Evolutionary conservation across 2,888 invertebrate genomes (phyloP).

Genomic region (Tetramorium bicarinatum): DNA sequence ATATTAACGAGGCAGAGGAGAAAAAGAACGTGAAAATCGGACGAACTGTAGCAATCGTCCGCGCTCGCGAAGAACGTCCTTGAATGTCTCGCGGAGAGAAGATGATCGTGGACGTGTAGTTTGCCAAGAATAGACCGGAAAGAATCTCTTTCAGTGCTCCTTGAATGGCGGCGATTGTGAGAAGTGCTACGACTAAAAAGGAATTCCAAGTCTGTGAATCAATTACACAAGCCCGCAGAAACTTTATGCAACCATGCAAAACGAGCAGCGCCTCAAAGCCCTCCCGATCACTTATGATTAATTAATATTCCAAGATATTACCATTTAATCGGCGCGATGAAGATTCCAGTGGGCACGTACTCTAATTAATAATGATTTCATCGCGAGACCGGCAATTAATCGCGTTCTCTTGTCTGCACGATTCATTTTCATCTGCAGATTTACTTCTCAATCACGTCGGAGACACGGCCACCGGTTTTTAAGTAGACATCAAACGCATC

Average conservation of each 20-base stretch:
- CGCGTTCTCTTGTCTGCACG: neutral
- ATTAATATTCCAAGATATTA: conserved; percentile 19
- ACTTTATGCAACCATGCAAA: neutral
- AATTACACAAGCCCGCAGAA: conserved; percentile 11
- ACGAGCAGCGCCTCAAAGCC: neutral
- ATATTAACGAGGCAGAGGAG: conserved; percentile 48
- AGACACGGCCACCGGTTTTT: conserved; percentile 36
- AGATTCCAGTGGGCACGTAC: neutral
- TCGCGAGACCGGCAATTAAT: conserved; percentile 18
- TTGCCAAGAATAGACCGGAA: conserved; percentile 40
- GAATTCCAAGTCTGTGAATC: conserved; percentile 27
- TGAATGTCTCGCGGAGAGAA: conserved; percentile 27
- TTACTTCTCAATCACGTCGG: conserved; percentile 43
- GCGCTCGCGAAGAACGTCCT: conserved; percentile 37
- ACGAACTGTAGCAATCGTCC: conserved; percentile 39
- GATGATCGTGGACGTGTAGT: conserved; percentile 42
- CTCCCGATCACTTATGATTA: neutral
- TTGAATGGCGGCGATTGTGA: conserved; percentile 38
- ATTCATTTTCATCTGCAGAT: neutral
- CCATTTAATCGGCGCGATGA: conserved; percentile 14
- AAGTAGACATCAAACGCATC: conserved; percentile 14
- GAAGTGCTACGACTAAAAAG: conserved; percentile 20
- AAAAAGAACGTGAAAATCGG: conserved; percentile 39
- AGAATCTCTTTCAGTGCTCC: conserved; percentile 35
- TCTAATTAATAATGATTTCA: conserved; percentile 43